Evolutionary conservation across 2,888 invertebrate genomes (phyloP).

Genomic region (Torymus aiolomorphi): DNA sequence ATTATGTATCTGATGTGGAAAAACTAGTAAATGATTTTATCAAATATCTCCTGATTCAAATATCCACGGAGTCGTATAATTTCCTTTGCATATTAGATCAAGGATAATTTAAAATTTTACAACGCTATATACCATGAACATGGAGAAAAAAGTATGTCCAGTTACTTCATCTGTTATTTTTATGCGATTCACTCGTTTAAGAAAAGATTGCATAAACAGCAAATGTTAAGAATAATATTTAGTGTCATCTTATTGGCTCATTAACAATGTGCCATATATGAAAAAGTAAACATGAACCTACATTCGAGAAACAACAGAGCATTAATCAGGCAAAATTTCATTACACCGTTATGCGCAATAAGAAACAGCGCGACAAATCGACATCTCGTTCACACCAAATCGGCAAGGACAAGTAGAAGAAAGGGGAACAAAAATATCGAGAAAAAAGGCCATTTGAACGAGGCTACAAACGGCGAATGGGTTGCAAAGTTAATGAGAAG

Average conservation of each 20-base stretch:
- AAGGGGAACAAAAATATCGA: constrained; percentile 15
- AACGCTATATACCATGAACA: no score
- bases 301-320: constrained; percentile 3
- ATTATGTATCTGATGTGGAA: constrained; percentile 4
- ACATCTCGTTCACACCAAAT: constrained; percentile 22
- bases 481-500: constrained; percentile 51
- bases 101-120: background rate
- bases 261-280: no score
- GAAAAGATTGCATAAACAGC: no score
- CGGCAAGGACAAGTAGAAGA: background rate
- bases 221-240: no score
- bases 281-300: background rate
- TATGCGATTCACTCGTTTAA: no score
- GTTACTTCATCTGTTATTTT: no score
- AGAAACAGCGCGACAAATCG: constrained; percentile 47
- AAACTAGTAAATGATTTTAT: constrained; percentile 19
- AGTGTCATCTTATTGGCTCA: no score
- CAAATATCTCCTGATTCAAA: constrained; percentile 9
- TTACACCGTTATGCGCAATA: constrained; percentile 17
- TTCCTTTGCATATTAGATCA: constrained; percentile 9
- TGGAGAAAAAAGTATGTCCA: no score
- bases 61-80: background rate
- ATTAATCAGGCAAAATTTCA: constrained; percentile 24
- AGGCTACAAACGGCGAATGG: background rate
- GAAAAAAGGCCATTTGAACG: background rate